Evolutionary conservation across 2,113 vertebrate species (phyloP).

Genomic region (Fregetta grallaria): DNA sequence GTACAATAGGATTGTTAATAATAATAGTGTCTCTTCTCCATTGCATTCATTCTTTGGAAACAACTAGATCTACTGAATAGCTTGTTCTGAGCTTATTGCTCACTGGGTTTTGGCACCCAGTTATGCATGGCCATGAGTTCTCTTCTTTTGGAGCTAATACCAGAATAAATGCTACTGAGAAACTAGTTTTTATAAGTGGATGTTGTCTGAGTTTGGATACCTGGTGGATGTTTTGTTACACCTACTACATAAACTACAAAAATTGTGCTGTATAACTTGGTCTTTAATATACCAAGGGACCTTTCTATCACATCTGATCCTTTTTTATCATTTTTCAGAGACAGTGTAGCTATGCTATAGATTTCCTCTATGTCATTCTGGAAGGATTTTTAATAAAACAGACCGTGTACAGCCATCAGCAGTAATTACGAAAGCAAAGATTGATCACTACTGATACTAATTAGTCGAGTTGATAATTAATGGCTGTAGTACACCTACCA

Average conservation of each 20-base stretch:
- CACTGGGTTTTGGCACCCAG: neutral
- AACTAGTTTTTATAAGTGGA: neutral
- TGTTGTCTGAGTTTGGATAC: neutral
- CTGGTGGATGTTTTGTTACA: neutral
- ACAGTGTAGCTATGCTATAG: neutral
- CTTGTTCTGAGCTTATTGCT: neutral
- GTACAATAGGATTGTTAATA: neutral
- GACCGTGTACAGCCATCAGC: conserved; percentile 35
- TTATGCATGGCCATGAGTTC: neutral
- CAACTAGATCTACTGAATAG: neutral
- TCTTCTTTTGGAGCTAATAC: neutral
- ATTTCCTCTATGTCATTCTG: conserved; percentile 3
- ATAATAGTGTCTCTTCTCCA: neutral
- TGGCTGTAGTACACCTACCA: neutral
- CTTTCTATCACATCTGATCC: neutral
- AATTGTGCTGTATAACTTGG: neutral
- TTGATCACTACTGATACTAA: conserved; percentile 54
- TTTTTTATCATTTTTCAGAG: conserved; percentile 1
- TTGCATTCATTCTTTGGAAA: neutral
- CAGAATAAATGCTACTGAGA: neutral
- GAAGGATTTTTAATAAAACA: conserved; percentile 12
- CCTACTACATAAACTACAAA: neutral
- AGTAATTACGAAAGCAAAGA: conserved; percentile 60
- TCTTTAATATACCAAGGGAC: neutral
- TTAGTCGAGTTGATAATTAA: conserved; percentile 63